Evolutionary conservation across 2,113 vertebrate genomes (phyloP).

Genomic region (Petromus typicus): DNA sequence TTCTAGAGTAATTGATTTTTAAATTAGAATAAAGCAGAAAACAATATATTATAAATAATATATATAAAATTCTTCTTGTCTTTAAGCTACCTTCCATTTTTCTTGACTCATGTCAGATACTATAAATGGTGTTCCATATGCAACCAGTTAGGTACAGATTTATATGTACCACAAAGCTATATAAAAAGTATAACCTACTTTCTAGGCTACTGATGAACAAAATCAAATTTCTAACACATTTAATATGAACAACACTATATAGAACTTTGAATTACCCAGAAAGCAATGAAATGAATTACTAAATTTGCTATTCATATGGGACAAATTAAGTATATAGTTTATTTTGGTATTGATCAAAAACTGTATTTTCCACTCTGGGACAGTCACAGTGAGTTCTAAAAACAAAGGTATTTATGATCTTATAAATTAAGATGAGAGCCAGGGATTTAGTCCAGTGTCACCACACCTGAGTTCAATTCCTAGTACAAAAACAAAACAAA

Average conservation of each 20-base stretch:
- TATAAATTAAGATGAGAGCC: background rate
- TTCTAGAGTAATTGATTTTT: slow-evolving; percentile 43
- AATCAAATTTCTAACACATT: slow-evolving; percentile 55
- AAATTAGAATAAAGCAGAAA: slow-evolving; percentile 55
- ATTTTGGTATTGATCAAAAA: slow-evolving; percentile 53
- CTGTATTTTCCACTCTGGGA: background rate
- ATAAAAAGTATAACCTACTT: slow-evolving; percentile 39
- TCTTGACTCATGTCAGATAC: slow-evolving; percentile 37
- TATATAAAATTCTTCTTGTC: slow-evolving; percentile 17
- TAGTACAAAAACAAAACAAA: too few species aligned
- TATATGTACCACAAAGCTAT: slow-evolving; percentile 8
- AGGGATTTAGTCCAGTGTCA: too few species aligned
- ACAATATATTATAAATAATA: slow-evolving; percentile 23
- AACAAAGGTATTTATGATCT: slow-evolving; percentile 24
- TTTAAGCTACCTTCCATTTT: slow-evolving; percentile 42
- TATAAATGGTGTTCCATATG: background rate
- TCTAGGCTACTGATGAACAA: slow-evolving; percentile 23
- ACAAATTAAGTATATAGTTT: slow-evolving; percentile 37
- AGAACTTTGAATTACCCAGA: slow-evolving; percentile 58
- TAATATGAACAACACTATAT: slow-evolving; percentile 29
- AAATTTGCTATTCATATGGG: slow-evolving; percentile 49
- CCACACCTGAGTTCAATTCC: too few species aligned
- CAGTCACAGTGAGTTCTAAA: slow-evolving; percentile 38
- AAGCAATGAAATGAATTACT: slow-evolving; percentile 13
- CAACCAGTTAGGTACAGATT: slow-evolving; percentile 48